These are phyloP conservation scores for Rhagophthalmus giganteus DNA, from an alignment of 2,888 invertebrate genomes.

Conservation along the genomic window DNA sequence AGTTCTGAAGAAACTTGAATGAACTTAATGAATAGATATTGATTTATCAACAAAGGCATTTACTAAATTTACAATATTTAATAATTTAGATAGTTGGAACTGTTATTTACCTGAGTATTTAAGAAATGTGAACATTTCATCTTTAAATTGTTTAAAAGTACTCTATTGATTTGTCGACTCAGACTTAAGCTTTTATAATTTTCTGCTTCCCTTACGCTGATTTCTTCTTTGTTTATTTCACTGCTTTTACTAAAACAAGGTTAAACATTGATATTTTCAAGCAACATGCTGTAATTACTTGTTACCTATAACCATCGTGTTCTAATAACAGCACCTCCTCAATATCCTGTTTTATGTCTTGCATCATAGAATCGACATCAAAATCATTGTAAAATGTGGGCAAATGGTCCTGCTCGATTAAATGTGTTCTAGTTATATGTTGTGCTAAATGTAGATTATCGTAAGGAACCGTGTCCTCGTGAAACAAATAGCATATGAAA, in stretches of 20 bases:
- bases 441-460: constrained; percentile 71
- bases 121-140: constrained; percentile 65
- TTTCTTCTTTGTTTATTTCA: constrained; percentile 41
- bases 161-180: constrained; percentile 70
- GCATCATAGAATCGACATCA: not conserved
- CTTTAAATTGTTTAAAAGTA: constrained; percentile 63
- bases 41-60: too few species aligned
- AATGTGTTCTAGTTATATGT: constrained; percentile 77
- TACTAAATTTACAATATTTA: not conserved
- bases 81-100: not conserved
- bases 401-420: constrained; percentile 62
- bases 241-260: constrained; percentile 43
- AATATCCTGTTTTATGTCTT: not conserved
- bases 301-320: not conserved
- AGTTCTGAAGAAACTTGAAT: too few species aligned
- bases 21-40: too few species aligned
- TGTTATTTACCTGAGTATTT: constrained; percentile 60
- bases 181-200: constrained; percentile 59
- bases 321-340: not conserved
- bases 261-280: constrained; percentile 45
- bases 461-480: constrained; percentile 67
- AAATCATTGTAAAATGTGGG: constrained; percentile 60
- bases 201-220: constrained; percentile 50
- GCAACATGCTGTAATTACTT: constrained; percentile 40
- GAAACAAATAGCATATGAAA: constrained; percentile 65